These are phyloP conservation scores for Pachypeltis micranthus DNA, from an alignment of 1,140 invertebrate genomes.

Conservation along the genomic window DNA sequence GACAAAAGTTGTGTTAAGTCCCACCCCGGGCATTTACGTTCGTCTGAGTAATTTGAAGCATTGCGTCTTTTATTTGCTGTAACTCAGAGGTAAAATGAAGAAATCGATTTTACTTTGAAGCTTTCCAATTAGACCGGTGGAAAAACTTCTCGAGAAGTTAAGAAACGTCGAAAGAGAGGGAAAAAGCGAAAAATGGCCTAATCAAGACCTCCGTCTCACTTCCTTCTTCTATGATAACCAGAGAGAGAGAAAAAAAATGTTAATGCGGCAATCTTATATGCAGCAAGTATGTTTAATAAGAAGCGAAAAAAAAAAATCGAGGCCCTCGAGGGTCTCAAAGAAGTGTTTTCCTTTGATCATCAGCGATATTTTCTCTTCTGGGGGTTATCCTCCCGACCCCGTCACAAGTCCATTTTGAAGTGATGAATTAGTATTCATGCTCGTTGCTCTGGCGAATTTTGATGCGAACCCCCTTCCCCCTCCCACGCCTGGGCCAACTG, in stretches of 20 bases:
- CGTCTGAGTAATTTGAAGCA: background rate
- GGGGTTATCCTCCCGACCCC: too few relatives aligned
- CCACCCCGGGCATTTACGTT: too few relatives aligned
- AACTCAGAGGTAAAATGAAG: background rate
- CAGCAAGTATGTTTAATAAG: constrained; percentile 20
- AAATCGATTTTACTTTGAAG: too few relatives aligned
- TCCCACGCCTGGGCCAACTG: too few relatives aligned
- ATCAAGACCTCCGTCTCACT: background rate
- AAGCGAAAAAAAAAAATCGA: constrained; percentile 10
- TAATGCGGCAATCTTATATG: constrained; percentile 20
- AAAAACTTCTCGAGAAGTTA: too few relatives aligned
- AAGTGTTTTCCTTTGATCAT: constrained; percentile 21
- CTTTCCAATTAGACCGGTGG: too few relatives aligned
- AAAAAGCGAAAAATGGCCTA: background rate
- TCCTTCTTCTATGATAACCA: too few relatives aligned
- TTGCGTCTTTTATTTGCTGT: background rate
- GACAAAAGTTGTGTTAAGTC: too few relatives aligned
- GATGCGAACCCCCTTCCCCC: constrained; percentile 6
- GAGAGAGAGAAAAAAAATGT: constrained; percentile 4
- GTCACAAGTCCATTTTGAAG: too few relatives aligned
- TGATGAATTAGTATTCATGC: constrained; percentile 18
- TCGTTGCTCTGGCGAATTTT: constrained; percentile 15
- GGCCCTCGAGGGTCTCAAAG: constrained; percentile 9
- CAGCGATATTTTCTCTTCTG: constrained; percentile 12
- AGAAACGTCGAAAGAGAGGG: too few relatives aligned